phyloP scores from a whole-genome alignment of 23 tunicate genomes.

The Clavelina lepadiformis region DNA sequence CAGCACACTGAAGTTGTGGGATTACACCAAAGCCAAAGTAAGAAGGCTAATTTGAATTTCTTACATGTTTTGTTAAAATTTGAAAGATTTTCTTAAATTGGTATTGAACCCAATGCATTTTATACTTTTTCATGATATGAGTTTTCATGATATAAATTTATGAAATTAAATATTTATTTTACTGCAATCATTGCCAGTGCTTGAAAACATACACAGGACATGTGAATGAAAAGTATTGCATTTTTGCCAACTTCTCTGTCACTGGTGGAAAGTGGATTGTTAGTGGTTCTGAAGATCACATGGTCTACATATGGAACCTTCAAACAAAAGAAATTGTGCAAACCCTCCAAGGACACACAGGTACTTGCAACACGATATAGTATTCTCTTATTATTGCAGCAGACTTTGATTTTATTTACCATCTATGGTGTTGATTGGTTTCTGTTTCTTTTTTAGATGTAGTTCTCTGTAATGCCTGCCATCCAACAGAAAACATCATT shows the following conservation, averaged over 20 bases:
- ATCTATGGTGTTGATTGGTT: too few species aligned
- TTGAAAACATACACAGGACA: conserved; percentile 94
- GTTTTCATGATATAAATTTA: not conserved
- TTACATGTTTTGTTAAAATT: too few species aligned
- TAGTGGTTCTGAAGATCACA: conserved; percentile 89
- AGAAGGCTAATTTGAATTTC: too few species aligned
- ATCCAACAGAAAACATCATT: conserved; percentile 92
- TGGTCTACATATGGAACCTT: conserved; percentile 87
- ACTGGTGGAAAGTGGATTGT: conserved; percentile 99
- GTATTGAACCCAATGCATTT: not conserved
- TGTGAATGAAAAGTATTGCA: conserved; percentile 89
- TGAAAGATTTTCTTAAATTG: not conserved
- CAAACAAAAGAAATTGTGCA: conserved; percentile 98
- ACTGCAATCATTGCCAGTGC: conserved; percentile 37
- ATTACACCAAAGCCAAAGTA: conserved; percentile 95
- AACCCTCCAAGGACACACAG: conserved; percentile 83
- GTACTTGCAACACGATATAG: conserved; percentile 18
- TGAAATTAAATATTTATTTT: too few species aligned
- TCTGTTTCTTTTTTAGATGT: conserved; percentile 62
- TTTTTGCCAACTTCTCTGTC: conserved; percentile 97
- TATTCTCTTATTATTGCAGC: not conserved
- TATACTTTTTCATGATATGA: not conserved
- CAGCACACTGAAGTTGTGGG: conserved; percentile 96
- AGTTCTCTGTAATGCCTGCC: conserved; percentile 90
- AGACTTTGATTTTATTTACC: not conserved